Percentiles rank a stretch among this genome's conserved stretches.
phyloP scores from a whole-genome alignment of 2,113 vertebrate genomes.

The Ancistrus triradiatus region DNA sequence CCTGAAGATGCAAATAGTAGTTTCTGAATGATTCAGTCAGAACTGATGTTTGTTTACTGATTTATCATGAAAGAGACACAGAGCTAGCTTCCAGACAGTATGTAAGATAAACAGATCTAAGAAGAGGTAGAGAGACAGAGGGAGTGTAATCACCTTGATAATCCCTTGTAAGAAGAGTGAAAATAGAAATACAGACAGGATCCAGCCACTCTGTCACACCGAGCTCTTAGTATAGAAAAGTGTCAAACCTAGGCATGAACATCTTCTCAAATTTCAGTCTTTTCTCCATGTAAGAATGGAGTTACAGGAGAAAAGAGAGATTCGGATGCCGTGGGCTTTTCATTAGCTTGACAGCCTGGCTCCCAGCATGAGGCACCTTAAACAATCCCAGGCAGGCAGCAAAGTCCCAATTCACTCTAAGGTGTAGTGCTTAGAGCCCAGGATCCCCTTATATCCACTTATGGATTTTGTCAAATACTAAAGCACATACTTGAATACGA shows the following conservation, averaged over 20 bases:
- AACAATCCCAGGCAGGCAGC: constrained; percentile 17
- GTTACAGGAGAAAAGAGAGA: background rate
- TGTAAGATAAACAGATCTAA: background rate
- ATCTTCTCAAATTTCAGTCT: constrained; percentile 2
- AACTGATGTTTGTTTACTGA: background rate
- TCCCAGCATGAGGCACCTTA: constrained; percentile 28
- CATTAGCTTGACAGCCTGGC: constrained; percentile 24
- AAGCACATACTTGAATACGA: constrained; percentile 16
- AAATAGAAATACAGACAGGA: constrained; percentile 39
- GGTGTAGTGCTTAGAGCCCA: background rate
- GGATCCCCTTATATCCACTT: constrained; percentile 3
- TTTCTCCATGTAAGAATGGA: constrained; percentile 3
- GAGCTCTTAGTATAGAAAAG: background rate
- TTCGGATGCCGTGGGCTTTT: constrained; percentile 19
- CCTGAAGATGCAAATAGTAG: no score
- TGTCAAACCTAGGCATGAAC: background rate
- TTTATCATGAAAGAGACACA: background rate
- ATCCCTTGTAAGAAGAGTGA: constrained; percentile 47
- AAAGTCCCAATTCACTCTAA: background rate
- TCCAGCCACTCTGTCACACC: no score
- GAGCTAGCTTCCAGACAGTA: background rate
- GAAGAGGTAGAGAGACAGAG: background rate
- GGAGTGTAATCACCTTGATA: constrained; percentile 41
- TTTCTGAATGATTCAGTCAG: no score
- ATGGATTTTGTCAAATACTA: background rate